phyloP scores from a whole-genome alignment of 2,888 invertebrate genomes.

The Leucophenga montana region DNA sequence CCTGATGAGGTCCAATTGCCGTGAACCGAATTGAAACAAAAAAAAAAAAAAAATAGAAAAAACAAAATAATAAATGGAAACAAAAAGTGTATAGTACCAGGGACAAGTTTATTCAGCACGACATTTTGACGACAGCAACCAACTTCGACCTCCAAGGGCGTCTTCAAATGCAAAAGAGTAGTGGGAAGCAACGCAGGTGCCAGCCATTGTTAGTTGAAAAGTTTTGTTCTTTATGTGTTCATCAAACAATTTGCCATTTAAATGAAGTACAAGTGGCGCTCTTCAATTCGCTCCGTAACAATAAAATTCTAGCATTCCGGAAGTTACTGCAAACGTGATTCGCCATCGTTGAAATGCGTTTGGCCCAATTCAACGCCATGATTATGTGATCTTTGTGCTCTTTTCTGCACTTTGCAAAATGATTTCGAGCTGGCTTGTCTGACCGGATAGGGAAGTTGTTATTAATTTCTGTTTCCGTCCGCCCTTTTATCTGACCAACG shows the following conservation, averaged over 20 bases:
- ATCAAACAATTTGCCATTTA: constrained; percentile 24
- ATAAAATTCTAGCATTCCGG: too few relatives aligned
- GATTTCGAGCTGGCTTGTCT: too few relatives aligned
- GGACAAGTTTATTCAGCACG: too few relatives aligned
- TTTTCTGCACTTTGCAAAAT: not conserved
- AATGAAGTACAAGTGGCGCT: constrained; percentile 11
- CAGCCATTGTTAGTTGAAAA: constrained; percentile 51
- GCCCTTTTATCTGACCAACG: too few relatives aligned
- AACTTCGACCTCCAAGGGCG: too few relatives aligned
- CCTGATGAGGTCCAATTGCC: constrained; percentile 62
- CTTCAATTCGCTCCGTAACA: not conserved
- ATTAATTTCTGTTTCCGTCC: constrained; percentile 6
- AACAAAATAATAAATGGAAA: not conserved
- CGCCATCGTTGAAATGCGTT: too few relatives aligned
- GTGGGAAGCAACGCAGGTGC: constrained; percentile 62
- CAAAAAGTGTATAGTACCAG: not conserved
- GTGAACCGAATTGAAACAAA: constrained; percentile 62
- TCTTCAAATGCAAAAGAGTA: not conserved
- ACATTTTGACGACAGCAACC: too few relatives aligned
- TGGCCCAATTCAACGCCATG: not conserved
- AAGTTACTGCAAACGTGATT: too few relatives aligned
- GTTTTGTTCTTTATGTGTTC: constrained; percentile 50
- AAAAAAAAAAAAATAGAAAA: not conserved
- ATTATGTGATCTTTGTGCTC: not conserved
- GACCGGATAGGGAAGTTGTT: constrained; percentile 3